A percentile compares a stretch with the other conserved stretches of the same genome.
These are phyloP conservation scores for Diaprepes abbreviatus DNA, from an alignment of 2,888 invertebrate genomes.

Conservation along the genomic window DNA sequence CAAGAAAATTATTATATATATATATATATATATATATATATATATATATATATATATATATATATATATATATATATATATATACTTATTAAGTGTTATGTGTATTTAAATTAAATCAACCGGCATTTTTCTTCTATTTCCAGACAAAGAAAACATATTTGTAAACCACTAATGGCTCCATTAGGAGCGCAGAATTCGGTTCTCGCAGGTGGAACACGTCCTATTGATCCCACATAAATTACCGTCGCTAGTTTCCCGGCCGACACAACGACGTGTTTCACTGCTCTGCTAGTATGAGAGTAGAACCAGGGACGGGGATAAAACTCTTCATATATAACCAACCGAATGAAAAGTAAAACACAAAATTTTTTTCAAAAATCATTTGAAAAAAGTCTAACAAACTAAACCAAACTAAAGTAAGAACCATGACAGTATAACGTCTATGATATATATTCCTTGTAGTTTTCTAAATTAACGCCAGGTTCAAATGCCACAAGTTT, in stretches of 20 bases:
- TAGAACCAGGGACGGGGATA: conserved; percentile 6
- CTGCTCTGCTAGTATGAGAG: conserved; percentile 16
- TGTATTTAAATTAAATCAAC: background rate
- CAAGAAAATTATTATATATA: too few relatives aligned
- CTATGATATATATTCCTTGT: too few relatives aligned
- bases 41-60: too few relatives aligned
- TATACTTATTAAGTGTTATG: background rate
- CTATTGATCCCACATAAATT: conserved; percentile 50
- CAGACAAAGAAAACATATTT: conserved; percentile 18
- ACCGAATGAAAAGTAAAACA: too few relatives aligned
- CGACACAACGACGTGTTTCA: conserved; percentile 36
- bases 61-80: background rate
- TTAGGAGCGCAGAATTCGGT: conserved; percentile 35
- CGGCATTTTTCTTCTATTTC: background rate
- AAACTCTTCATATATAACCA: too few relatives aligned
- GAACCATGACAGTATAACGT: too few relatives aligned
- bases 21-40: too few relatives aligned
- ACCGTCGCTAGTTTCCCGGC: conserved; percentile 36
- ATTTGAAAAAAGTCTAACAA: too few relatives aligned
- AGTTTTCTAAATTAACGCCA: too few relatives aligned
- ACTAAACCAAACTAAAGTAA: too few relatives aligned
- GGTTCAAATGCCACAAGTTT: too few relatives aligned
- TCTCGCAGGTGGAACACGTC: conserved; percentile 47
- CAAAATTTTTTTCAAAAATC: too few relatives aligned
- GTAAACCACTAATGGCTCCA: conserved; percentile 41